phyloP scores from a whole-genome alignment of 1,140 invertebrate species.

The Sycobia sp. region DNA sequence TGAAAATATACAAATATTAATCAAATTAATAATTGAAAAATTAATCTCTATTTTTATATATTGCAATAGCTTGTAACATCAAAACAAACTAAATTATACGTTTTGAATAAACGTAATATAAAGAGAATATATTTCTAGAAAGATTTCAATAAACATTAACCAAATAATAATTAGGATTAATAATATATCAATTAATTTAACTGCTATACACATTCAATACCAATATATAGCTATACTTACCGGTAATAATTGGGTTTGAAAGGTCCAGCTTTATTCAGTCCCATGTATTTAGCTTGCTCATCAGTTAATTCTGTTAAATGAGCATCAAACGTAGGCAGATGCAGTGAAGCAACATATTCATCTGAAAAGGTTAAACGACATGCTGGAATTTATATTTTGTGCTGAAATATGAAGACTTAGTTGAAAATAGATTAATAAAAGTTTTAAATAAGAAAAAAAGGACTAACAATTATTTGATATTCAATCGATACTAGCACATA shows the following conservation, averaged over 20 bases:
- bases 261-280: constrained; percentile 94
- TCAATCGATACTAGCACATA: no score
- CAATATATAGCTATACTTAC: constrained; percentile 59
- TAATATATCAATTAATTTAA: neutral
- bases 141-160: neutral
- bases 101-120: neutral
- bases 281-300: constrained; percentile 97
- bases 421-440: no score
- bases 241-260: constrained; percentile 99
- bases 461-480: no score
- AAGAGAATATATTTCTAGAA: neutral
- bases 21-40: no score
- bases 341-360: constrained; percentile 95
- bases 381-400: no score
- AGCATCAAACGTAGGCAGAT: constrained; percentile 95
- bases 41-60: no score
- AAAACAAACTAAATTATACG: no score
- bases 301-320: constrained; percentile 94
- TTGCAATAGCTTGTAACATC: no score
- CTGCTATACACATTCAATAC: neutral
- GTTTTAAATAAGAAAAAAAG: no score
- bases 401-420: no score
- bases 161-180: constrained; percentile 5
- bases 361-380: constrained; percentile 65
- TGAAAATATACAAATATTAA: no score